Evolutionary conservation across 2,797 vertebrate genomes (phyloP), one percentile per base, ranked within the genome.

Genomic region (Aeoliscus strigatus): DNA sequence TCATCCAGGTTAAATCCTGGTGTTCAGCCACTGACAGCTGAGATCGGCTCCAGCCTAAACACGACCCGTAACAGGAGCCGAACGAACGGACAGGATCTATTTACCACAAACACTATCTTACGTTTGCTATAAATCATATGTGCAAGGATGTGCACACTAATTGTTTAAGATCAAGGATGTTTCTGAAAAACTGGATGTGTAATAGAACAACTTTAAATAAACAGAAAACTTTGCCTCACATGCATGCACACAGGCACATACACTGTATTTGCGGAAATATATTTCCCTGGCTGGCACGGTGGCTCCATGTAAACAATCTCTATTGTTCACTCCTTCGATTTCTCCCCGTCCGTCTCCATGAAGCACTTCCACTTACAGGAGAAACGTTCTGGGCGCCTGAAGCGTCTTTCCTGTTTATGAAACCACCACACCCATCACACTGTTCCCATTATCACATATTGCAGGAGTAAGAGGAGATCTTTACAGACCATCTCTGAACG

Each of bases 331-430:
- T 61, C 43, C 48, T 68, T 73, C 28, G 62, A 44, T 66, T 56
- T 58, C 47, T 70, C 41, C 39, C 37, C 11, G 51, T 51, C 56
- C 52, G 46, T 52, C 44, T 56, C 52, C 15, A 33, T 43, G 43
- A 34, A 59, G 17, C 55, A 44, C 40, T 64, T 39, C 32, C 23
- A 62, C 36, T 52, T 18, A 51, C 51, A 35, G 49, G n/a, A 56
- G 44, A 67, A 53, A 72, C 27, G 28, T 60, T 74, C 36, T 59
- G 49, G 46, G 38, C 14, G 44, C 55, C 42, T 6, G 27, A 44
- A 64, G 60, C 40, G 53, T 77, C 64, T 74, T 75, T 83, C 75
- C 76, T 80, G 70, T 81, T 83, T 77, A 62, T 52, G 30, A 61
- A 72, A 70, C 40, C 31, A 39, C 46, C 73, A 70, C 65, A 72